Base-by-base conservation (phyloP, 2,797 vertebrate genomes). In the Lacerta viridis region DNA sequence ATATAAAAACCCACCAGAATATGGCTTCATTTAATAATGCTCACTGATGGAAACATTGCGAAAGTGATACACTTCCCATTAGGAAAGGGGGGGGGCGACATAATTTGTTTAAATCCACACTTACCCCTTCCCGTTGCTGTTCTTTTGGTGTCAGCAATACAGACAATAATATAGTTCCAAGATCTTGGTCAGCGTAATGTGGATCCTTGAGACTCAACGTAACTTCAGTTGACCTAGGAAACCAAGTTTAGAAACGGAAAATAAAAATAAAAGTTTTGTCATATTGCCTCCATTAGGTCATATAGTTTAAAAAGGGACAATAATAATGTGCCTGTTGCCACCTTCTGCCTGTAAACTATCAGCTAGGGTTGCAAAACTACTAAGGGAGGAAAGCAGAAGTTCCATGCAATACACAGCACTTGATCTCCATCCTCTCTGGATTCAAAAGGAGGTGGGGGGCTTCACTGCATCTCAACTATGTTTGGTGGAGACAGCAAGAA, bases 151-250 rank as follows among this genome's bases (percentile, higher is more conserved):
- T 95, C 92, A 99, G 93, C 20, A 97, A 95, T 83, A 99, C 96
- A 0, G 96, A 95, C 3, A 99, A 93, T 5, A 98, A 96, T 94
- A 99, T 96, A 86, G 92, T 97, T 87, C 99, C 99, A 91, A 99
- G 96, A 89, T 98, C 96, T 94, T 99, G 96, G 85, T 98, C 98
- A 55, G 98, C 98, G 89, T 98, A 98, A 93, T 98, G 99, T 25
- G 98, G 97, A 92, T 99, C 99, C 94, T 98, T 98, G 93, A 99
- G 96, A 89, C 97, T 97, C 92, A 99, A 94, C 1, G 96, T 98
- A 93, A 99, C 96, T 91, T 99, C 98, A 89, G 97, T 97, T 85
- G 97, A 93, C 95, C 99, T 99, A 87, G 81, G 82, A 74, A 74
- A 74, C 2, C 72, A 74, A 74, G 13, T 4, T 74, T 36, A 74